Conservation (phyloP, 2,888 invertebrate genomes). For the Drosophila ezoana region DNA sequence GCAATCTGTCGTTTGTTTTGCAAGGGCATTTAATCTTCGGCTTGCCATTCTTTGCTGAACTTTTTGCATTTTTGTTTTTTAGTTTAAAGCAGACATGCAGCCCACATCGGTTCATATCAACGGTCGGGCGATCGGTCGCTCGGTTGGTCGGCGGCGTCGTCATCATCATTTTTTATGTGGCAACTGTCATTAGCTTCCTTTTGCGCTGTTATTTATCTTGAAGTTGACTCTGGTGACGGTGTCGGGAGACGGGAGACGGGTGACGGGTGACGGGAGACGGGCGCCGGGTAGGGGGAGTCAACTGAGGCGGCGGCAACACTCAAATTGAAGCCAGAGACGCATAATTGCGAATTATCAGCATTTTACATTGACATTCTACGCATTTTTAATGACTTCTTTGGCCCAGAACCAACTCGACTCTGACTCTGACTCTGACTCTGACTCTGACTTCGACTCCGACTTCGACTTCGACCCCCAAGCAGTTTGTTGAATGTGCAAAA, state of each 20-base stretch:
- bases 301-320: constrained; percentile 28
- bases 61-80: constrained; percentile 6
- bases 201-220: constrained; percentile 70
- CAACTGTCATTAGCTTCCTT: constrained; percentile 78
- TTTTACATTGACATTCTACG: constrained; percentile 72
- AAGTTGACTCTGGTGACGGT: constrained; percentile 27
- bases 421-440: not conserved
- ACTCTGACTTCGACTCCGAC: constrained; percentile 10
- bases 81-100: constrained; percentile 27
- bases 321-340: constrained; percentile 37
- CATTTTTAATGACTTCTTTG: constrained; percentile 72
- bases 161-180: constrained; percentile 61
- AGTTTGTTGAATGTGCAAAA: constrained; percentile 29
- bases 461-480: constrained; percentile 18
- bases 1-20: no score
- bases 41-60: not conserved
- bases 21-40: not conserved
- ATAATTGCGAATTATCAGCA: constrained; percentile 72
- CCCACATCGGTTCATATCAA: constrained; percentile 31
- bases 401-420: constrained; percentile 30
- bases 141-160: constrained; percentile 32
- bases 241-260: constrained; percentile 1
- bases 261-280: not conserved
- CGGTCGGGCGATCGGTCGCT: constrained; percentile 20
- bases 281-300: not conserved